phyloP scores from a whole-genome alignment of 2,888 invertebrate genomes.

The Celastrina argiolus region DNA sequence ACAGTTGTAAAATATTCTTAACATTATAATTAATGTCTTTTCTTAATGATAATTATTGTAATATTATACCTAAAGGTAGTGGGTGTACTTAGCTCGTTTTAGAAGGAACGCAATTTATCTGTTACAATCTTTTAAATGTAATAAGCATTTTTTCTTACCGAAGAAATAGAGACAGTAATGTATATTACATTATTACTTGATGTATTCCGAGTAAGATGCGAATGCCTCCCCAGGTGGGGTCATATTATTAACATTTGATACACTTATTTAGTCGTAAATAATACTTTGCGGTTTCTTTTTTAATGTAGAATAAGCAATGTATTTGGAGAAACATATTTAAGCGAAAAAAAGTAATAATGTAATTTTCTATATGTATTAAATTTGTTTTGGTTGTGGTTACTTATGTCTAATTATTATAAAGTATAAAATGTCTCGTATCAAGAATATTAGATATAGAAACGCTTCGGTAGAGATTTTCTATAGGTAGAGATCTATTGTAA shows the following conservation, averaged over 20 bases:
- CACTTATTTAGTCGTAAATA: not conserved
- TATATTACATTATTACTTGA: conserved; percentile 3
- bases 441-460: too few species aligned
- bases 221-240: not conserved
- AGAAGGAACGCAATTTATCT: not conserved
- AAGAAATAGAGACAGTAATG: not conserved
- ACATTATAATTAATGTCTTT: not conserved
- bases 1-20: conserved; percentile 6
- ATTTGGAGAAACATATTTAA: not conserved
- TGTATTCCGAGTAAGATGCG: conserved; percentile 1
- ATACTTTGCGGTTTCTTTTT: not conserved
- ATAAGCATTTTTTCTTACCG: not conserved
- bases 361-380: too few species aligned
- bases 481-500: too few species aligned
- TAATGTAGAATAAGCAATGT: not conserved
- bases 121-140: not conserved
- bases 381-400: too few species aligned
- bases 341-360: not conserved
- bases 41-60: too few species aligned
- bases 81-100: not conserved
- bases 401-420: too few species aligned
- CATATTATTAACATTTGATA: conserved; percentile 1
- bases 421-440: too few species aligned
- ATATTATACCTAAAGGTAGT: too few species aligned
- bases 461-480: too few species aligned